A percentile compares a stretch with the other conserved stretches of the same genome.
phyloP scores from a whole-genome alignment of 2,113 vertebrate species.

The Takifugu bimaculatus region DNA sequence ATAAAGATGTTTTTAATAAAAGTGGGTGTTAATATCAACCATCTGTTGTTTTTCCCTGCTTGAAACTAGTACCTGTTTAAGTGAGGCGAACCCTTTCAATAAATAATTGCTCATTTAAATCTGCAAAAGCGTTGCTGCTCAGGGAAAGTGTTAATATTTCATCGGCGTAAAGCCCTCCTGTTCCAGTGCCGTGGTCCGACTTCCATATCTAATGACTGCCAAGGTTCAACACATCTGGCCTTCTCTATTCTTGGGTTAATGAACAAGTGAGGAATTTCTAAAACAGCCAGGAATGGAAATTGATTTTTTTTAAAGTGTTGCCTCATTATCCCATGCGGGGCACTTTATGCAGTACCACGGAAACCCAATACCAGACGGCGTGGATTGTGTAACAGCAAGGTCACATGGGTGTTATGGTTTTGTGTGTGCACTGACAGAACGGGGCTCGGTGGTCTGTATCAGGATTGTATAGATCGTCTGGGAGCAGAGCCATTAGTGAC shows the following conservation, averaged over 20 bases:
- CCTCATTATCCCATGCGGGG: slow-evolving; percentile 60
- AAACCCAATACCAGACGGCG: slow-evolving; percentile 54
- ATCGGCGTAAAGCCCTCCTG: slow-evolving; percentile 5
- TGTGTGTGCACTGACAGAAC: slow-evolving; percentile 31
- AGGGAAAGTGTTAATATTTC: slow-evolving; percentile 52
- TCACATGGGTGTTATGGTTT: slow-evolving; percentile 46
- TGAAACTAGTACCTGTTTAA: slow-evolving; percentile 7
- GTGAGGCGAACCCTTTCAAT: slow-evolving; percentile 21
- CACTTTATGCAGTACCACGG: slow-evolving; percentile 54
- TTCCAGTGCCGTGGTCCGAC: slow-evolving; percentile 22
- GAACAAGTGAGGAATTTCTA: slow-evolving; percentile 63
- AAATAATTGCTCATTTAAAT: slow-evolving; percentile 24
- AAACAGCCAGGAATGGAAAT: slow-evolving; percentile 60
- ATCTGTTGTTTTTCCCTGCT: slow-evolving; percentile 15
- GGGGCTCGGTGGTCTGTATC: slow-evolving; percentile 24
- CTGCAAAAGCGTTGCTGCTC: slow-evolving; percentile 16
- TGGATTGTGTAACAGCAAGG: slow-evolving; percentile 58
- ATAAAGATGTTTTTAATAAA: slow-evolving; percentile 18
- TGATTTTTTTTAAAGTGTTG: slow-evolving; percentile 67
- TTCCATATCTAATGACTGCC: slow-evolving; percentile 37
- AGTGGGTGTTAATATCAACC: slow-evolving; percentile 10
- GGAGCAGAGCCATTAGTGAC: slow-evolving; percentile 62
- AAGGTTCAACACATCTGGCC: slow-evolving; percentile 35
- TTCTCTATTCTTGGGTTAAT: slow-evolving; percentile 51
- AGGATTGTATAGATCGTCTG: slow-evolving; percentile 63